A percentile compares a stretch with the other conserved stretches of the same genome.
Conservation (phyloP, 2,797 vertebrate species). For the Rhynchonycteris naso region DNA sequence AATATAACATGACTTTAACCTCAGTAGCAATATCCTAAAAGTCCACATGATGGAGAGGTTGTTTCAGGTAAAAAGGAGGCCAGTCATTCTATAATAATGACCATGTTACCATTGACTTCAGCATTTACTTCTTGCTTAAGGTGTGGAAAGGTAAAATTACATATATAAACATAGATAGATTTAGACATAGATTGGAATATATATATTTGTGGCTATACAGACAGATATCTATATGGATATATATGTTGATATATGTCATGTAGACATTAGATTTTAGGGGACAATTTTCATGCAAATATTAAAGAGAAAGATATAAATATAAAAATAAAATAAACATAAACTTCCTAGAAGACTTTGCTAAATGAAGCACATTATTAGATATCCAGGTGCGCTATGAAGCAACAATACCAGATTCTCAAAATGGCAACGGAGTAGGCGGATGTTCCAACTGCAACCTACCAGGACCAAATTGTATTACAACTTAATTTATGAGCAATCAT, state of each 20-base stretch:
- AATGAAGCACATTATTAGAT: neutral
- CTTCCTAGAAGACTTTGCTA: neutral
- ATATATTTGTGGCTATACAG: neutral
- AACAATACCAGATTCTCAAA: neutral
- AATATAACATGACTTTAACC: neutral
- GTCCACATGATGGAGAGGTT: slow-evolving; percentile 50
- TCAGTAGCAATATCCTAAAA: slow-evolving; percentile 50
- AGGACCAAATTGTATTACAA: too few species aligned
- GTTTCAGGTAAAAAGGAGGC: neutral
- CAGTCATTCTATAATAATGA: neutral
- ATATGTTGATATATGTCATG: neutral
- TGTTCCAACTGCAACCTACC: too few species aligned
- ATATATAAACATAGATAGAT: neutral
- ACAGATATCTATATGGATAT: neutral
- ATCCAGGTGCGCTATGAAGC: neutral
- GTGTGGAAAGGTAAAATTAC: neutral
- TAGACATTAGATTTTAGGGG: neutral
- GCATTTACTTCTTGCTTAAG: neutral
- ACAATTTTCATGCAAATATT: neutral
- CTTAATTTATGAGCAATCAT: too few species aligned
- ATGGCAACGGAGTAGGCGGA: too few species aligned
- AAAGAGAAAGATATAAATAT: neutral
- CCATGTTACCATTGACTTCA: neutral
- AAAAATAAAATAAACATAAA: neutral
- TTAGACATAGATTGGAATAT: neutral